Conservation (phyloP, 2,113 vertebrate genomes). For the Bos indicus region DNA sequence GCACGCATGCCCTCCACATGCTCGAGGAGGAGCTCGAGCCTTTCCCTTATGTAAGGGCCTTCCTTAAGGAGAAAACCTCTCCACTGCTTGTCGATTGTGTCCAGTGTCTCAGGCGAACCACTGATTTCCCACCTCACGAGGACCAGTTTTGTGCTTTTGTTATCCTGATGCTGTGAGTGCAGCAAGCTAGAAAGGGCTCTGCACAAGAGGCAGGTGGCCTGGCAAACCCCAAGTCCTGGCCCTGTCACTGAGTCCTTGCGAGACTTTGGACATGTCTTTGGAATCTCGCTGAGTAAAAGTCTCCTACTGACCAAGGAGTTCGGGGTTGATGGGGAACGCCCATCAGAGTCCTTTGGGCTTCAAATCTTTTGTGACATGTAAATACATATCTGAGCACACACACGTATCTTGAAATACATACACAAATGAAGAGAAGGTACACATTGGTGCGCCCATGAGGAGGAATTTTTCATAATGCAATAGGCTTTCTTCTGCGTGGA, state of each 20-base stretch:
- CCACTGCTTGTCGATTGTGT: background rate
- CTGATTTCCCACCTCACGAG: background rate
- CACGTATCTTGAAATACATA: background rate
- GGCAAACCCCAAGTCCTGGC: background rate
- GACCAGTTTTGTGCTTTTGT: background rate
- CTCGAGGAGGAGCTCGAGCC: background rate
- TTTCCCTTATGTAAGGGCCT: background rate
- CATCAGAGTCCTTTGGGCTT: background rate
- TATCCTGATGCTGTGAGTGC: background rate
- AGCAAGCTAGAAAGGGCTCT: background rate
- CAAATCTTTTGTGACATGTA: background rate
- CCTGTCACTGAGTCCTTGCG: background rate
- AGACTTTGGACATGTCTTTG: background rate
- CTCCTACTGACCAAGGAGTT: background rate
- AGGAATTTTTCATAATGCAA: background rate
- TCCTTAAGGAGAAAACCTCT: background rate
- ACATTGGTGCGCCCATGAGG: background rate
- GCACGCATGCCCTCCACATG: background rate
- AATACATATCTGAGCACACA: background rate
- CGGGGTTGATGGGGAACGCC: background rate
- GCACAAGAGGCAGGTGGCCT: background rate
- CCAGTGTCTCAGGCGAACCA: background rate
- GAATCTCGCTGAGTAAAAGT: background rate
- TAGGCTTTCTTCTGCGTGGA: background rate
- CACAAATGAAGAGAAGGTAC: background rate